Conservation (phyloP, 2,113 vertebrate species). For the Sander lucioperca region DNA sequence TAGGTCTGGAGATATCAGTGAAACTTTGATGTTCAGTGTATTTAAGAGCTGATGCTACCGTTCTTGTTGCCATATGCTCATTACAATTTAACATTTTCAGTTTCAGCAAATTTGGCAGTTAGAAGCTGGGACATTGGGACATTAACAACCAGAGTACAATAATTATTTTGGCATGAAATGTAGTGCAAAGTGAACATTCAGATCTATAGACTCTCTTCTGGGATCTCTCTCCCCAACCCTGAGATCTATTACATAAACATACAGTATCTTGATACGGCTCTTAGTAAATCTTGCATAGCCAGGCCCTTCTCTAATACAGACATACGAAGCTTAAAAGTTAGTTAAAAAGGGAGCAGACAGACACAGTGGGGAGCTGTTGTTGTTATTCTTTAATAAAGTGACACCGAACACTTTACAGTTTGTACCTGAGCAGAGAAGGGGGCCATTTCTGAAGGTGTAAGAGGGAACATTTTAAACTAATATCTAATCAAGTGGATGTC, state of each 20-base stretch:
- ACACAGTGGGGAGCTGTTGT: not conserved
- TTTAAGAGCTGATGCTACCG: not conserved
- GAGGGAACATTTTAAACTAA: not conserved
- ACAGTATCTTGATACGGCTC: not conserved
- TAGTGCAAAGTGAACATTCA: not conserved
- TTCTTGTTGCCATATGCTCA: not conserved
- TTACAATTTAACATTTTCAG: too few species aligned
- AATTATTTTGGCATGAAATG: not conserved
- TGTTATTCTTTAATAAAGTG: not conserved
- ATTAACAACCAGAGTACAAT: not conserved
- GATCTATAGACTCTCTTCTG: too few species aligned
- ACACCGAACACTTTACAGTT: not conserved
- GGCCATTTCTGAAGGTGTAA: not conserved
- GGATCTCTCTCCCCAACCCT: too few species aligned
- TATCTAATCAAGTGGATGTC: not conserved
- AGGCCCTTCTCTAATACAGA: too few species aligned
- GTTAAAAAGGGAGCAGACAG: not conserved
- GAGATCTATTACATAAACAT: not conserved
- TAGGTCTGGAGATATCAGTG: not conserved
- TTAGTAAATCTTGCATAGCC: not conserved
- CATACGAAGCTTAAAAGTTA: not conserved
- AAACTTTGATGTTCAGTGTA: not conserved
- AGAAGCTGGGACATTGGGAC: not conserved
- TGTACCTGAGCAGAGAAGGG: too few species aligned
- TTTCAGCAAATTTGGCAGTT: not conserved